Evolutionary conservation across 2,797 vertebrate species (phyloP).

Genomic region (Mormyrops attenuatus): DNA sequence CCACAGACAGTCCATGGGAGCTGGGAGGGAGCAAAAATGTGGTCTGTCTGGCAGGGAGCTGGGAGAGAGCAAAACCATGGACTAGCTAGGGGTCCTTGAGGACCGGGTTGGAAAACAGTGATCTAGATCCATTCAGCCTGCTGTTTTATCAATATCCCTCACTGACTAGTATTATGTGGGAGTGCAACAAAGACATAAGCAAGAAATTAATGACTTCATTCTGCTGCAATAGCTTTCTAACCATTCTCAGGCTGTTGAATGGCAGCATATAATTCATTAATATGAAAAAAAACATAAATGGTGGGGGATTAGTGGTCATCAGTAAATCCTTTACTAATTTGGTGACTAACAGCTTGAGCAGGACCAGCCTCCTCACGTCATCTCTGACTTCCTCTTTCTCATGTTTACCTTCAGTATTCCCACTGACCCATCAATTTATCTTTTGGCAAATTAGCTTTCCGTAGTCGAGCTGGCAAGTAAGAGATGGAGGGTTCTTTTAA

Average conservation of each 20-base stretch:
- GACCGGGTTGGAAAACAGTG: not conserved
- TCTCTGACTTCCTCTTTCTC: not conserved
- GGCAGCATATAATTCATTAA: not conserved
- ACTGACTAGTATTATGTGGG: not conserved
- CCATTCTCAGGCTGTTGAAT: not conserved
- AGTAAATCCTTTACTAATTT: not conserved
- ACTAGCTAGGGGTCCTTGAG: not conserved
- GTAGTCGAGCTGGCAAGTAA: not conserved
- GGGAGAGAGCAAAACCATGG: not conserved
- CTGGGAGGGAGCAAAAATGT: not conserved
- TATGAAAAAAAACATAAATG: not conserved
- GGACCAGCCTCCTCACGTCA: not conserved
- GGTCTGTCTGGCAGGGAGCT: not conserved
- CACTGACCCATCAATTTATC: not conserved
- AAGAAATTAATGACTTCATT: conserved; percentile 9
- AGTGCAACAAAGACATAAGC: not conserved
- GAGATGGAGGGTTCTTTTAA: not conserved
- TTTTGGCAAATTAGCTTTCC: not conserved
- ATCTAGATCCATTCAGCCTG: not conserved
- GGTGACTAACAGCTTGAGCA: not conserved
- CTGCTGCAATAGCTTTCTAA: not conserved
- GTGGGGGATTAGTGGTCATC: not conserved
- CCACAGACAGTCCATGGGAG: not conserved
- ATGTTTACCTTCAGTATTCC: not conserved
- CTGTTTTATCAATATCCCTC: no score